Base-by-base conservation (phyloP, 1,140 invertebrate species). In the Trinorchestia longiramus region DNA sequence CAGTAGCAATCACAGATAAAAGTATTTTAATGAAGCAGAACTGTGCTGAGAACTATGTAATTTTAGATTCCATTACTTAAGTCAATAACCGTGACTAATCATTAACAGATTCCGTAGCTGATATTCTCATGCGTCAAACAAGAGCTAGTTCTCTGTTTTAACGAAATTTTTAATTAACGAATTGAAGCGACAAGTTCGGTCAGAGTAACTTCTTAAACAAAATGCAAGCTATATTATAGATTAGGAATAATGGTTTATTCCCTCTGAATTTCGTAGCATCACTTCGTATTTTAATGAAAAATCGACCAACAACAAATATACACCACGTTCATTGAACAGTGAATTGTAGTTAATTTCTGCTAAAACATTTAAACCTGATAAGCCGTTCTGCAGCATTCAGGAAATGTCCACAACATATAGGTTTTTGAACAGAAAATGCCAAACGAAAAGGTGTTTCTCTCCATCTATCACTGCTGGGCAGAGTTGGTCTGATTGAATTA, bases 401-500 rank as follows among this genome's bases (percentile, higher is more conserved):
- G 62, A 36, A 77, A 77, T 77, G 62, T 77, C 8, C 62, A 77
- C 8, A 53, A 19, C 47, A 19, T 28, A 77, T 11, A 11, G 28
- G 36, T 53, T 3, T 77, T 77, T 77, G 28, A 11, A 36, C 15
- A 77, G 62, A 36, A 77, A 77, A 28, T 28, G 28, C 1, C 62
- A 15, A 77, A 11, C 62, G 36, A 77, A 94, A 45, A 94, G 4
- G 92, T 19, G 40, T 94, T 94, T 47, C 40, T 94, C 43, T 94
- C 36, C 92, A 94, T 94, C 36, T 44, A 94, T 94, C 92, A 94
- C 23, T 4, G 92, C 44, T 47, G 44, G 92, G 43, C 92, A 40
- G 40, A 40, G 23, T 36, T 28, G 92, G 92, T 43, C 92, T 94
- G 92, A 94, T 94, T 44, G 92, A 94, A 94, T 94, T 94, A 94